phyloP scores from a whole-genome alignment of 2,888 invertebrate species.

The Beris morrisii region DNA sequence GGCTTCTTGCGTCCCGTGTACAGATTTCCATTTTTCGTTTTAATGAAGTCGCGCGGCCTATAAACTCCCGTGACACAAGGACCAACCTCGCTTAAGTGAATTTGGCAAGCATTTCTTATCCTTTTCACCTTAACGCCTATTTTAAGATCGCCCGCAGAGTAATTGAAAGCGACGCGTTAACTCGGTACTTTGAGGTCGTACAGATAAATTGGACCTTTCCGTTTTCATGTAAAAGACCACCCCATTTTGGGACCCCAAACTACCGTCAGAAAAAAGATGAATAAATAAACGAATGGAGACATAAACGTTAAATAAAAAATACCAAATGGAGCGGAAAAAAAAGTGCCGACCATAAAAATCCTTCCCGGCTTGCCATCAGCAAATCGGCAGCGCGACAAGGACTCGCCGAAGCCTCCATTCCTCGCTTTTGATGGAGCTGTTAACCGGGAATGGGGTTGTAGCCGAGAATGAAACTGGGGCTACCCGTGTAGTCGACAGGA shows the following conservation, averaged over 20 bases:
- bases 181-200: background rate
- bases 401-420: background rate
- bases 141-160: conserved; percentile 10
- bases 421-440: conserved; percentile 15
- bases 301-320: conserved; percentile 32
- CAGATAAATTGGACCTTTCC: conserved; percentile 22
- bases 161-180: conserved; percentile 16
- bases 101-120: conserved; percentile 16
- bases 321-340: conserved; percentile 30
- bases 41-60: conserved; percentile 25
- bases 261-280: conserved; percentile 7
- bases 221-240: background rate
- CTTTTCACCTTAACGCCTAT: conserved; percentile 21
- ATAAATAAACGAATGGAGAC: conserved; percentile 31
- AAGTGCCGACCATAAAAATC: conserved; percentile 31
- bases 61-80: background rate
- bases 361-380: conserved; percentile 4
- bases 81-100: conserved; percentile 7
- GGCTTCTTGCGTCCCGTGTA: background rate
- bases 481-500: background rate
- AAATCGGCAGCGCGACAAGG: background rate
- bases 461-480: background rate
- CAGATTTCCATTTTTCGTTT: conserved; percentile 24
- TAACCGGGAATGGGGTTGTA: conserved; percentile 3
- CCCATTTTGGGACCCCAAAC: background rate